phyloP scores from a whole-genome alignment of 2,888 invertebrate species.

The Plagiodera versicolora region DNA sequence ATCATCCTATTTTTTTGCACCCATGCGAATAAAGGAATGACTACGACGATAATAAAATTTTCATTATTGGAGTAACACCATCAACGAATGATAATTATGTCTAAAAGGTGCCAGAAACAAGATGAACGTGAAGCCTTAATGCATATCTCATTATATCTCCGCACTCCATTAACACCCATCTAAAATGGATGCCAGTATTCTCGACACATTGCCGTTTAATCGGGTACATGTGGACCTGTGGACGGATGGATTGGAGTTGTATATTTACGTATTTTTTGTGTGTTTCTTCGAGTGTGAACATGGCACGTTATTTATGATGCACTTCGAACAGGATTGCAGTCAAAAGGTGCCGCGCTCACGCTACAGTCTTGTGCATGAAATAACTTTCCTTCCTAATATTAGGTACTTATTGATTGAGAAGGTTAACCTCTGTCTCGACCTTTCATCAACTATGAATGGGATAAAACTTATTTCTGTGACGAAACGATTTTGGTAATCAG shows the following conservation, averaged over 20 bases:
- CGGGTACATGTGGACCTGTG: conserved; percentile 20
- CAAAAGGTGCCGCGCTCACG: conserved; percentile 29
- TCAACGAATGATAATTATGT: not conserved
- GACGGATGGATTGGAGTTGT: conserved; percentile 14
- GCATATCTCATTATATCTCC: conserved; percentile 15
- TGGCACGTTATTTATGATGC: conserved; percentile 31
- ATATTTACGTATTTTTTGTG: conserved; percentile 21
- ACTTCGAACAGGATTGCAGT: conserved; percentile 22
- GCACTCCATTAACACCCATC: conserved; percentile 17
- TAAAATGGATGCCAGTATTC: conserved; percentile 16
- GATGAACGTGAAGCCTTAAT: not conserved
- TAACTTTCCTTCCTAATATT: conserved; percentile 36
- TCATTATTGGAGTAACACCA: too few relatives aligned
- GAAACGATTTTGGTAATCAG: too few relatives aligned
- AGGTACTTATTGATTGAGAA: conserved; percentile 23
- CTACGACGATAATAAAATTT: too few relatives aligned
- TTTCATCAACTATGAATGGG: too few relatives aligned
- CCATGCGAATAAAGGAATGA: too few relatives aligned
- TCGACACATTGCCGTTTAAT: conserved; percentile 23
- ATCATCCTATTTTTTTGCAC: too few relatives aligned
- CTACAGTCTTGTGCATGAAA: conserved; percentile 34
- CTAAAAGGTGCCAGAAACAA: not conserved
- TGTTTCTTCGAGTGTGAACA: conserved; percentile 32
- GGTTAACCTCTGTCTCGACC: too few relatives aligned
- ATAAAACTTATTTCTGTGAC: too few relatives aligned